phyloP scores from a whole-genome alignment of 2,113 vertebrate species.

The Entelurus aequoreus region DNA sequence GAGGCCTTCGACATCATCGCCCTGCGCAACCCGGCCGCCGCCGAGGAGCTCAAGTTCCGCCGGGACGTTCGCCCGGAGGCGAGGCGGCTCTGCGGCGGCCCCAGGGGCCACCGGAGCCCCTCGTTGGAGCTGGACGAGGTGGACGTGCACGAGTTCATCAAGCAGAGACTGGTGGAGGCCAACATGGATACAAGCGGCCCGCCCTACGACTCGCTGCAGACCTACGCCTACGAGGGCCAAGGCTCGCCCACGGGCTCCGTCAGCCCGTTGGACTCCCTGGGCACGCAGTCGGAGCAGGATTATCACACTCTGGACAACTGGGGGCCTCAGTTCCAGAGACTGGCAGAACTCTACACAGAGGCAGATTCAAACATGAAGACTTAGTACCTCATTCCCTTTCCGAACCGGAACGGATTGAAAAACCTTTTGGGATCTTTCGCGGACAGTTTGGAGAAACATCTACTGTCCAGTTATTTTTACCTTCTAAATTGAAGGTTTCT shows the following conservation, averaged over 20 bases:
- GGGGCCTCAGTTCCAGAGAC: constrained; percentile 89
- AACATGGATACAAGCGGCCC: constrained; percentile 86
- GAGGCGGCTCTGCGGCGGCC: constrained; percentile 39
- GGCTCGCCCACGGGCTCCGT: constrained; percentile 88
- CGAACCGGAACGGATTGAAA: constrained; percentile 47
- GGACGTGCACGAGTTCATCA: constrained; percentile 87
- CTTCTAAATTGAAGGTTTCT: constrained; percentile 76
- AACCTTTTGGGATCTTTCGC: constrained; percentile 44
- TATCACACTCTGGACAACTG: constrained; percentile 88
- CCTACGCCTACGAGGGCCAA: constrained; percentile 92
- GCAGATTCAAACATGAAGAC: constrained; percentile 66
- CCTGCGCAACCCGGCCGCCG: constrained; percentile 85
- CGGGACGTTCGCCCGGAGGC: constrained; percentile 84
- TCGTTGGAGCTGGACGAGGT: constrained; percentile 72
- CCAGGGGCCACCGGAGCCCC: constrained; percentile 23
- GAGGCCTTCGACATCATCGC: constrained; percentile 96
- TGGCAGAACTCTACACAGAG: constrained; percentile 92
- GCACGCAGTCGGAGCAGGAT: constrained; percentile 80
- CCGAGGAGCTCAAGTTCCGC: constrained; percentile 88
- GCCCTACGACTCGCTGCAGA: constrained; percentile 96
- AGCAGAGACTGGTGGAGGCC: constrained; percentile 87
- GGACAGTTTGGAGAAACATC: constrained; percentile 55
- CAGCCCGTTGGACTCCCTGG: constrained; percentile 88
- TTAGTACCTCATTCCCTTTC: constrained; percentile 57
- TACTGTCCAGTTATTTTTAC: constrained; percentile 66